phyloP scores from a whole-genome alignment of 2,113 vertebrate genomes.

The Phrynosoma blainvillii region DNA sequence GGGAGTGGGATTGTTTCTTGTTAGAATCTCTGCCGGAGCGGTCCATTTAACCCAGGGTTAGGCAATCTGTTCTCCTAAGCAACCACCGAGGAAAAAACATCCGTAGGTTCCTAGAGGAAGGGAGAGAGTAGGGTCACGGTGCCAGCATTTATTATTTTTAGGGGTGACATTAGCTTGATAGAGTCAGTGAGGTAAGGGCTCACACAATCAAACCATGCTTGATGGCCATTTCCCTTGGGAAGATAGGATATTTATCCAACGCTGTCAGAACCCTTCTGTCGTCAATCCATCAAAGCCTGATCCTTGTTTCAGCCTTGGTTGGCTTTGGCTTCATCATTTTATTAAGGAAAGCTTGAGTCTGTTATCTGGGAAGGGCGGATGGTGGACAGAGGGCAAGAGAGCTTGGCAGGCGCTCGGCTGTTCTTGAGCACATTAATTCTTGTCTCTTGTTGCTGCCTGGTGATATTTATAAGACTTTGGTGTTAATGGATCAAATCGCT shows the following conservation, averaged over 20 bases:
- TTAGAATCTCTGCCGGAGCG: neutral
- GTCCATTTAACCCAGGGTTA: neutral
- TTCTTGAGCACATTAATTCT: slow-evolving; percentile 55
- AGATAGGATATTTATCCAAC: neutral
- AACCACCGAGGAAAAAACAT: neutral
- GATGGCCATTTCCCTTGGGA: neutral
- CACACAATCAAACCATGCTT: neutral
- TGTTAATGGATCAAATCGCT: slow-evolving; percentile 49
- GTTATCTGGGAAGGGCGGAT: slow-evolving; percentile 23
- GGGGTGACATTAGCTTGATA: slow-evolving; percentile 10
- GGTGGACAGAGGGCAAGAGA: neutral
- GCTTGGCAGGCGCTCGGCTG: slow-evolving; percentile 35
- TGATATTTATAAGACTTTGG: slow-evolving; percentile 31
- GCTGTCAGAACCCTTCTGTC: slow-evolving; percentile 1
- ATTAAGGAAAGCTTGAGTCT: slow-evolving; percentile 23
- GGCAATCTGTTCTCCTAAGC: neutral
- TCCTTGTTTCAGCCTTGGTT: neutral
- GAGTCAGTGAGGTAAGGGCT: accelerated
- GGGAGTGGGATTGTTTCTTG: neutral
- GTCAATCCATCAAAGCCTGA: neutral
- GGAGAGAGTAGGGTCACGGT: accelerated
- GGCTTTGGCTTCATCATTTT: neutral
- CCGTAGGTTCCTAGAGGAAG: neutral
- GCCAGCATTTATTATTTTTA: neutral
- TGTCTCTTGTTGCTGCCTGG: slow-evolving; percentile 32